Conservation (phyloP, 2,888 invertebrate genomes). For the Labia minor region DNA sequence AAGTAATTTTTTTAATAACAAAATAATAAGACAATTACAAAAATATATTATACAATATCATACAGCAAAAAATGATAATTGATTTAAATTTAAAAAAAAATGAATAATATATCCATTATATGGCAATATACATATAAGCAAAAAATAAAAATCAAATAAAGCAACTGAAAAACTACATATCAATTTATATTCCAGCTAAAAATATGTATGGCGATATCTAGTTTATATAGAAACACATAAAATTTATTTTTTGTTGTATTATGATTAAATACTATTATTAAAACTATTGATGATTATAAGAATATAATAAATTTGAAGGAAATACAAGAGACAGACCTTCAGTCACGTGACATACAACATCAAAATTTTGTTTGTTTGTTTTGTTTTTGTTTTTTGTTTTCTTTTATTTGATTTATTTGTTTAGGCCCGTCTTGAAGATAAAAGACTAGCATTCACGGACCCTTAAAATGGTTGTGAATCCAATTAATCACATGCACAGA, state of each 20-base stretch:
- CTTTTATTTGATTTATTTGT: background rate
- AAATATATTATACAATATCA: conserved; percentile 25
- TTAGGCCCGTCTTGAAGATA: background rate
- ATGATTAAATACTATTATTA: conserved; percentile 3
- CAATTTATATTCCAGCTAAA: background rate
- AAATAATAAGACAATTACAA: conserved; percentile 24
- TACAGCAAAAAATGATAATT: conserved; percentile 22
- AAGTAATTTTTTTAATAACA: conserved; percentile 20
- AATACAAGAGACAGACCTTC: background rate
- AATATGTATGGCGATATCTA: background rate
- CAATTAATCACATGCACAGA: no score
- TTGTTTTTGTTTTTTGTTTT: background rate
- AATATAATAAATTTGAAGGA: background rate
- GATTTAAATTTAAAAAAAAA: conserved; percentile 16
- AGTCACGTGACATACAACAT: conserved; percentile 1
- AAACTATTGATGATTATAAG: background rate
- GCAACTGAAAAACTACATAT: background rate
- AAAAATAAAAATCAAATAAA: background rate
- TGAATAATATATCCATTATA: conserved; percentile 14
- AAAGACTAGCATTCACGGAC: background rate
- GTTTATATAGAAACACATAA: background rate
- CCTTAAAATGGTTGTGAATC: background rate
- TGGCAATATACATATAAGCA: background rate
- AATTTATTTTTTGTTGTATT: background rate
- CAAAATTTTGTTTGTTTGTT: no score